Percentiles rank a stretch among this genome's conserved stretches.
Evolutionary conservation across 2,888 invertebrate genomes (phyloP).

Genomic region (Drosophila mulleri): DNA sequence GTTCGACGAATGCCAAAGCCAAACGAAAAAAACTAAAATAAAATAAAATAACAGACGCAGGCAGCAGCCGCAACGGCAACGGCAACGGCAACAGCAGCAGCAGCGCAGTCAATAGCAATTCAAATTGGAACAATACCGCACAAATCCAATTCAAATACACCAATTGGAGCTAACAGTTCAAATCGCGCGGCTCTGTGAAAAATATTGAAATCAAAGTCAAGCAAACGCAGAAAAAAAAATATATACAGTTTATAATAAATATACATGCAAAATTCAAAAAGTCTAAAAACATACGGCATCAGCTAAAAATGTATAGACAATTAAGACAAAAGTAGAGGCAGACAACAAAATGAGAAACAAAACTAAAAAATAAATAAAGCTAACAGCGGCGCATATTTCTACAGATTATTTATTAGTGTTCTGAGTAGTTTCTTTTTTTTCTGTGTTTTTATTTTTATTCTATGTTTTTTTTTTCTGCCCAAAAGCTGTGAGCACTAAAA

Average conservation of each 20-base stretch:
- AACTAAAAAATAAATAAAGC: conserved; percentile 40
- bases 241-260: conserved; percentile 22
- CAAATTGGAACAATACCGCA: conserved; percentile 39
- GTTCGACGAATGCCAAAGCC: conserved; percentile 56
- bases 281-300: not conserved
- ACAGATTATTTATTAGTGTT: conserved; percentile 59
- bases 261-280: conserved; percentile 4
- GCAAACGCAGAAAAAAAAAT: conserved; percentile 21
- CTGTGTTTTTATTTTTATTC: conserved; percentile 13
- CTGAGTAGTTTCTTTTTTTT: conserved; percentile 25
- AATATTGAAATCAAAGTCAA: conserved; percentile 39
- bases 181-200: conserved; percentile 30
- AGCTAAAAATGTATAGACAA: not conserved
- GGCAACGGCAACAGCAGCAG: conserved; percentile 16
- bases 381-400: conserved; percentile 49
- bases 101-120: conserved; percentile 44
- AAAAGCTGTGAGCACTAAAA: conserved; percentile 50
- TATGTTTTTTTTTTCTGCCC: conserved; percentile 23
- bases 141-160: conserved; percentile 35
- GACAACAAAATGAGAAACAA: conserved; percentile 4
- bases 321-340: conserved; percentile 1
- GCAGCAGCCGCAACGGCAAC: conserved; percentile 11
- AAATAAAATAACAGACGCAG: conserved; percentile 16
- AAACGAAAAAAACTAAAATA: conserved; percentile 24
- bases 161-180: conserved; percentile 34